Evolutionary conservation across 2,113 vertebrate genomes (phyloP).

Genomic region (Pardalotus punctatus): DNA sequence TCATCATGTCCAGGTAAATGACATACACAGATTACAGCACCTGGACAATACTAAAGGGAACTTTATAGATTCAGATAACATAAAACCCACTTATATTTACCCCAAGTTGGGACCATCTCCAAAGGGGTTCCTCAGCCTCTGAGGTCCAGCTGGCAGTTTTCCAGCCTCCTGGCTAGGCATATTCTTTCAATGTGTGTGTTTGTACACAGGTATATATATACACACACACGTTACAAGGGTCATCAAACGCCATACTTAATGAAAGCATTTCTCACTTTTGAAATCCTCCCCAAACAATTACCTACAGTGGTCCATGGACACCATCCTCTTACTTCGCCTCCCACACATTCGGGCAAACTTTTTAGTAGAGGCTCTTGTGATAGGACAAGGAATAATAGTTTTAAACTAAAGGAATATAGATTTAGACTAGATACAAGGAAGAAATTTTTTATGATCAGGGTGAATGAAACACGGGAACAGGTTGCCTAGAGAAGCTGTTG

Average conservation of each 20-base stretch:
- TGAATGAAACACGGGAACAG: background rate
- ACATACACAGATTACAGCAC: background rate
- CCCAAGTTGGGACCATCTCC: background rate
- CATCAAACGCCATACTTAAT: background rate
- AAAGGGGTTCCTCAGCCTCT: background rate
- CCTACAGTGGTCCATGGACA: background rate
- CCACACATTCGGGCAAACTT: background rate
- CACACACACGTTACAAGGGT: background rate
- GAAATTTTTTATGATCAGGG: accelerated
- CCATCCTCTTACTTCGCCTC: background rate
- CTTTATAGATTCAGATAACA: background rate
- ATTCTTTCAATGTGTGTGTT: background rate
- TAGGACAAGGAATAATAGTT: background rate
- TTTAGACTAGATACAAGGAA: background rate
- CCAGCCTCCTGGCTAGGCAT: background rate
- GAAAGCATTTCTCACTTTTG: background rate
- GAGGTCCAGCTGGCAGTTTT: background rate
- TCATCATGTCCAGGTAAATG: background rate
- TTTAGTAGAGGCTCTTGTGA: background rate
- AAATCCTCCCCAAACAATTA: accelerated
- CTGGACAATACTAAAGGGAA: background rate
- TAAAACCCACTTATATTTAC: background rate
- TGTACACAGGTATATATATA: no score
- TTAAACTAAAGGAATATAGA: background rate
- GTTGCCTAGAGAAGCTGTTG: background rate